Evolutionary conservation across 2,113 vertebrate genomes (phyloP), one percentile per base, ranked within the genome.

Genomic region (Pedetes capensis): DNA sequence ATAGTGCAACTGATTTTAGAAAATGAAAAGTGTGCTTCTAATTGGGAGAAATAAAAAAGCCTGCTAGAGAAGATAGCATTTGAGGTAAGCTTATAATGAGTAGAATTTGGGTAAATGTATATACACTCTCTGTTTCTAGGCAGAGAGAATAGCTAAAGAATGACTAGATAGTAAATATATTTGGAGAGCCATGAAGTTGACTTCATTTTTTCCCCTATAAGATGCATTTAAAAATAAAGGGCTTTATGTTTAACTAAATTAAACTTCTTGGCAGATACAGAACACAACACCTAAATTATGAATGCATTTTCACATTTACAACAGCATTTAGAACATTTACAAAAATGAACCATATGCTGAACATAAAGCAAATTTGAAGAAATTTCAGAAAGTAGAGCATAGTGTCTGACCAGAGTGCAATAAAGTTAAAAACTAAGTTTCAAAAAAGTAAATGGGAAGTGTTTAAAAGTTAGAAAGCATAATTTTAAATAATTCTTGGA

Each of bases 271-370:
- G 44, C 69, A 93, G 51, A 68, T 75, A 27, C 4, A 74, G 17
- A 87, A 90, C 14, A 79, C 4, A 23, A 23, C 2, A 59, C 9
- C 18, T 89, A 92, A 96, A 51, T 20, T 59, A 18, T 61, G 13
- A 42, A 80, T 84, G 3, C 6, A 61, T 91, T 92, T 91, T 82
- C n/a, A 87, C 51, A 87, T 68, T 92, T 94, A 80, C 9, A 84
- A 94, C 18, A 71, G 13, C 14, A 85, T 34, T 49, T 76, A 79
- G 29, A 55, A 47, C 3, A 29, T 63, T 96, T 82, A 39, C 2
- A 78, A 86, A 82, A 64, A 14, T 86, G 6, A 96, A 22, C 3
- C 10, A 34, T 37, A 64, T 87, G 29, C 78, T 47, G 29, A 14
- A 59, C 13, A 85, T 68, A 81, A 69, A 55, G 39, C 2, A 84